These are phyloP conservation scores for Dysdera silvatica DNA, from an alignment of 1,140 invertebrate genomes.

Conservation along the genomic window DNA sequence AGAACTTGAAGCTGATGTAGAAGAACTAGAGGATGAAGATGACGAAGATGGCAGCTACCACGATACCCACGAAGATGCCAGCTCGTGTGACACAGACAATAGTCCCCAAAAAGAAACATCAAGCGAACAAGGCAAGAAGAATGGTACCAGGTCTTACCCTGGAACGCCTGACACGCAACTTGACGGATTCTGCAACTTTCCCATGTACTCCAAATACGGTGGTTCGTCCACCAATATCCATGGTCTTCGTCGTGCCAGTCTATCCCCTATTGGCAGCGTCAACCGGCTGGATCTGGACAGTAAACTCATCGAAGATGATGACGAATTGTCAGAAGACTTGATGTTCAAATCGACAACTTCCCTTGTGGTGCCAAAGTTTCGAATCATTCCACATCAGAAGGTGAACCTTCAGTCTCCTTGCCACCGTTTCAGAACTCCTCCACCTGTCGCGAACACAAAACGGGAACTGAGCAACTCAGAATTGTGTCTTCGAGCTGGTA, in stretches of 20 bases:
- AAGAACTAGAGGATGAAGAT: background rate
- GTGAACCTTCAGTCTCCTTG: too few species aligned
- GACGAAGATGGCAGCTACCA: slow-evolving; percentile 7
- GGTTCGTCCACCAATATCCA: slow-evolving; percentile 6
- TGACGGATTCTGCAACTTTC: background rate
- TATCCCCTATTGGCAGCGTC: slow-evolving; percentile 19
- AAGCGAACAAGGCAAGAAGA: background rate
- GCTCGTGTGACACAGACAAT: background rate
- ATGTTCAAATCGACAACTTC: slow-evolving; percentile 10
- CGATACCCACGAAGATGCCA: slow-evolving; percentile 10
- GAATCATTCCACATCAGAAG: background rate
- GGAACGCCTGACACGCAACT: slow-evolving; percentile 20
- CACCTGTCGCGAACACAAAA: background rate
- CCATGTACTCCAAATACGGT: slow-evolving; percentile 9
- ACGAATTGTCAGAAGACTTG: slow-evolving; percentile 7
- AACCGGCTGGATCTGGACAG: slow-evolving; percentile 11
- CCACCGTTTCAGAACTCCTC: background rate
- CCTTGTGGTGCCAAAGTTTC: slow-evolving; percentile 1
- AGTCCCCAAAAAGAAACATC: background rate
- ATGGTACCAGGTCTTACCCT: slow-evolving; percentile 9
- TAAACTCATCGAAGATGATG: slow-evolving; percentile 1
- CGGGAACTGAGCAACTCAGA: slow-evolving; percentile 10
- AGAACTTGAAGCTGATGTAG: slow-evolving; percentile 7
- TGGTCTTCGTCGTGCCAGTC: background rate
- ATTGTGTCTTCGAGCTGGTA: slow-evolving; percentile 8